Percentiles rank a stretch among this genome's conserved stretches.
Evolutionary conservation across 2,797 vertebrate species (phyloP).

Genomic region (Delichon dasypus): DNA sequence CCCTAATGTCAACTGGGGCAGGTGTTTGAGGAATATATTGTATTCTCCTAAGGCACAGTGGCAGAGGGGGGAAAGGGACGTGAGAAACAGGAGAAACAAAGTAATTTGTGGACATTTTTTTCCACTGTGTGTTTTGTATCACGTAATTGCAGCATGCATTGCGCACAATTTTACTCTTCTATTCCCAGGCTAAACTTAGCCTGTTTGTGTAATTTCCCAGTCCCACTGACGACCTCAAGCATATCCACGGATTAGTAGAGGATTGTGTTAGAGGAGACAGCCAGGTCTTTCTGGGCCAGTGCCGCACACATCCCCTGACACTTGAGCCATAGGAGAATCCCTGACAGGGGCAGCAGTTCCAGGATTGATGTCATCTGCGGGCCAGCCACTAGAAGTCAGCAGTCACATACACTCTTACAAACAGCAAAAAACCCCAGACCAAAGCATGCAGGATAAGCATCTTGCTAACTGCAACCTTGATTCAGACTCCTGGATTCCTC

Average conservation of each 20-base stretch:
- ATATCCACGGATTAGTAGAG: background rate
- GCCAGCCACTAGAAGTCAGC: conserved; percentile 22
- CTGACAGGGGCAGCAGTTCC: background rate
- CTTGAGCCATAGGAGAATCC: background rate
- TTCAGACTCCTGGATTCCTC: background rate
- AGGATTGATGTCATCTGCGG: background rate
- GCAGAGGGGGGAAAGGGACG: background rate
- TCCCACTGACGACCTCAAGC: background rate
- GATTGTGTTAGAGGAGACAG: background rate
- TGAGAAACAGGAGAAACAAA: background rate
- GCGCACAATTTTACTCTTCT: background rate
- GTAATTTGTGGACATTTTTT: background rate
- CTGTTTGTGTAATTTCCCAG: background rate
- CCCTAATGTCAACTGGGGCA: background rate
- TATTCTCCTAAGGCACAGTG: background rate
- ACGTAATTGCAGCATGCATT: background rate
- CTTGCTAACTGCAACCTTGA: background rate
- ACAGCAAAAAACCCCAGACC: background rate
- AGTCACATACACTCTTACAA: background rate
- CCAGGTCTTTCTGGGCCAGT: background rate
- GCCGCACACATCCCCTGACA: background rate
- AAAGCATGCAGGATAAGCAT: background rate
- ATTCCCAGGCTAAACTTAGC: background rate
- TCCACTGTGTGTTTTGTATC: background rate
- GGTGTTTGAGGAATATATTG: background rate